A percentile compares a stretch with the other conserved stretches of the same genome.
Evolutionary conservation across 1,140 invertebrate species (phyloP).

Genomic region (Branchinecta lindahli): DNA sequence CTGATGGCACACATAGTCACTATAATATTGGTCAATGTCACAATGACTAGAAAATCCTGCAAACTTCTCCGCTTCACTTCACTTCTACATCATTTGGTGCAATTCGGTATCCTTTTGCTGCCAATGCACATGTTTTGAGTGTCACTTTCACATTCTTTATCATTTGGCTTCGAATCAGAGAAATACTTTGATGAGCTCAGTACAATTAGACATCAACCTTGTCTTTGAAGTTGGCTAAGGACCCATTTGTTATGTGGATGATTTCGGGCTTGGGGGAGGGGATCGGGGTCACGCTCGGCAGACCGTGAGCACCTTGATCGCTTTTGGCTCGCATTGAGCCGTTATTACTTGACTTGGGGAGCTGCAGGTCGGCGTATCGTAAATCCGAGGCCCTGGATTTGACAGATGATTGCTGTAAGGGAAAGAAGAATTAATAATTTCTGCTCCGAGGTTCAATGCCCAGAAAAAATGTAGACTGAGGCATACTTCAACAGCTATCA

Average conservation of each 20-base stretch:
- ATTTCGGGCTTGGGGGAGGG: constrained; percentile 5
- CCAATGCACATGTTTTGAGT: too few species aligned
- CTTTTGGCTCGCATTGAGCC: constrained; percentile 25
- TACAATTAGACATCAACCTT: background rate
- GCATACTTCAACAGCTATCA: too few species aligned
- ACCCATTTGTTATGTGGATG: background rate
- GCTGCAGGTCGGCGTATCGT: constrained; percentile 27
- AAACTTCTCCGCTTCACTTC: too few species aligned
- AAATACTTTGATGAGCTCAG: background rate
- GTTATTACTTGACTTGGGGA: constrained; percentile 26
- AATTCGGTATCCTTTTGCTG: too few species aligned
- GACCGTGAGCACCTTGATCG: constrained; percentile 5
- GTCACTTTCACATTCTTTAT: too few species aligned
- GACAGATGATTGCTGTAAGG: background rate
- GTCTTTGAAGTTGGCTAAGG: background rate
- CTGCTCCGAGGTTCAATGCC: too few species aligned
- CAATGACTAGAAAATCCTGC: too few species aligned
- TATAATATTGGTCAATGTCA: too few species aligned
- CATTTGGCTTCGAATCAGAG: too few species aligned
- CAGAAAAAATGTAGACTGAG: too few species aligned
- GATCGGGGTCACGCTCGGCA: constrained; percentile 4
- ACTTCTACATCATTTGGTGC: too few species aligned
- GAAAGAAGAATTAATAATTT: background rate
- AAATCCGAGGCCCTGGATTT: constrained; percentile 15
- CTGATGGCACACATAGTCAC: too few species aligned